Conservation (phyloP, 2,113 vertebrate species). For the Nematolebias whitei region DNA sequence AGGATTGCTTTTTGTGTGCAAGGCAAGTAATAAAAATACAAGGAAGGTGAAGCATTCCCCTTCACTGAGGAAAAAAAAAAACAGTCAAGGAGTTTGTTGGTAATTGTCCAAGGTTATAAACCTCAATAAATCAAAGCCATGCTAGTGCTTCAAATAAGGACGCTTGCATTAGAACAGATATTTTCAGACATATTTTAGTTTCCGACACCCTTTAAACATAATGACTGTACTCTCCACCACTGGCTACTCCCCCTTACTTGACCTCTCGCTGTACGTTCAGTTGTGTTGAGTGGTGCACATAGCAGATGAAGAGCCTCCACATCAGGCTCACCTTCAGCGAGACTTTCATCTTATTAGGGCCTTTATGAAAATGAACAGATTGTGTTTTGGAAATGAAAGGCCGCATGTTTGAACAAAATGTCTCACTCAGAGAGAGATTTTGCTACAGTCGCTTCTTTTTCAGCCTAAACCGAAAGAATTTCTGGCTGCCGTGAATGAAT, state of each 20-base stretch:
- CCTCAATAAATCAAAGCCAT: slow-evolving; percentile 68
- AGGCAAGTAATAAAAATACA: slow-evolving; percentile 61
- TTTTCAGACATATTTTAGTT: slow-evolving; percentile 39
- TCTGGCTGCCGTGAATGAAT: background rate
- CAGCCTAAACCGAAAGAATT: background rate
- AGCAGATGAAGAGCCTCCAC: slow-evolving; percentile 31
- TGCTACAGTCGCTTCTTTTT: slow-evolving; percentile 19
- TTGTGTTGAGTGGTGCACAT: slow-evolving; percentile 22
- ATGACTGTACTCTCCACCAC: slow-evolving; percentile 20
- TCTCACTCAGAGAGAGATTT: slow-evolving; percentile 20
- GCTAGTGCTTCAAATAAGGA: slow-evolving; percentile 61
- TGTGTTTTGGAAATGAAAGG: slow-evolving; percentile 40
- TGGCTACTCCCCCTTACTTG: slow-evolving; percentile 26
- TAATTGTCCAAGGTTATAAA: slow-evolving; percentile 72
- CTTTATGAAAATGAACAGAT: slow-evolving; percentile 44
- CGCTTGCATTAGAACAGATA: slow-evolving; percentile 40
- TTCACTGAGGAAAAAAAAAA: slow-evolving; percentile 46
- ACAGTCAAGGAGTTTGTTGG: slow-evolving; percentile 38
- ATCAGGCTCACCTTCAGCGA: slow-evolving; percentile 16
- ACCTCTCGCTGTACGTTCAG: slow-evolving; percentile 26
- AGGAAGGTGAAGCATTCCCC: slow-evolving; percentile 18
- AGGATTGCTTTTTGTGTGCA: slow-evolving; percentile 54
- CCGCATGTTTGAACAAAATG: slow-evolving; percentile 17
- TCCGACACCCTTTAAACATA: slow-evolving; percentile 18
- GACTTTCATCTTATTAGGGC: slow-evolving; percentile 36